Base-by-base conservation (phyloP, 2,888 invertebrate species). In the Therioaphis trifolii region DNA sequence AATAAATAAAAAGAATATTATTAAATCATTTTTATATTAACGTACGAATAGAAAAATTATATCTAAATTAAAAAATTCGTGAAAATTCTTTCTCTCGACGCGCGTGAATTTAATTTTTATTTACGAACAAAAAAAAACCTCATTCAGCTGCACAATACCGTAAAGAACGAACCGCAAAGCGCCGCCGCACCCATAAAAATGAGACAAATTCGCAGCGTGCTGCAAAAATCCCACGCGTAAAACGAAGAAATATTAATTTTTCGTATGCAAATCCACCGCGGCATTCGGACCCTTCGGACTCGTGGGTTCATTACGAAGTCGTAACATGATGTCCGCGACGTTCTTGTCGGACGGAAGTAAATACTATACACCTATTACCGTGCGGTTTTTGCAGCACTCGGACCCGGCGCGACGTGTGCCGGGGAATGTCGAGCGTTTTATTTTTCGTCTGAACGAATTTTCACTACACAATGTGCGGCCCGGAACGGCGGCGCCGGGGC, bases 271-370 rank as follows among this genome's bases (percentile, higher is more conserved):
- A 78, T 66, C 7, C 27, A 21, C 15, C 11, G 21, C 46, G 7
- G 27, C 3, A 35, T 52, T 66, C 21, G 66, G 69, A 79, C 68
- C 55, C 55, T 68, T 35, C n/a, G n/a, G n/a, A 35, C 24, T 15
- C 77, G 49, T 61, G 11, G 12, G 14, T 69, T 69, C 78, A 69
- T 78, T 78, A 68, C 55, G 68, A 40, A 78, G 68, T 78, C 68
- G 78, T 69, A 79, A 79, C 78, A 69, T 79, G 68, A 69, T 43
- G 52, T 68, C 68, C 27, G 52, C n/a, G 29, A 29, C 21, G 46
- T 29, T n/a, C 66, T 12, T 49, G 12, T 24, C 77, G 66, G 66
- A 63, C 12, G 35, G 66, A 35, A n/a, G n/a, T n/a, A n/a, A n/a
- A n/a, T n/a, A n/a, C n/a, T 77, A 63, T 55, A n/a, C 66, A 21